Percentiles rank a stretch among this genome's conserved stretches.
phyloP scores from a whole-genome alignment of 2,113 vertebrate species.

The Menidia beryllina region DNA sequence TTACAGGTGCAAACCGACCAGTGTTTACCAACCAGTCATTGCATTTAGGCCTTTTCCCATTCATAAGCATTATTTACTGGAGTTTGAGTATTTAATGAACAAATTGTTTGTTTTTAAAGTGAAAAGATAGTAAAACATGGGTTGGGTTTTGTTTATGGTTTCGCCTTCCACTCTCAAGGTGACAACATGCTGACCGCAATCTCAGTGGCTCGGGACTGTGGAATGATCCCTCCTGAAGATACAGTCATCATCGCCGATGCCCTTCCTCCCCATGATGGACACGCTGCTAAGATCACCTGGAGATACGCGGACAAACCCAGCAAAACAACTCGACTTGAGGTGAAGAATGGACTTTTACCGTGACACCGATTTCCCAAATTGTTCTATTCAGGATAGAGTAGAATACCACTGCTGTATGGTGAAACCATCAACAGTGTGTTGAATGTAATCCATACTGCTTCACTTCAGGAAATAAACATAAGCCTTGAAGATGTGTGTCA shows the following conservation, averaged over 20 bases:
- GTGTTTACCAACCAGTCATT: neutral
- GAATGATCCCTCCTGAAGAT: conserved; percentile 96
- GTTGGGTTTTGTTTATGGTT: neutral
- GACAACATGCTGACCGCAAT: conserved; percentile 98
- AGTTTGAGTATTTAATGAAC: too few species aligned
- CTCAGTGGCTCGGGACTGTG: conserved; percentile 97
- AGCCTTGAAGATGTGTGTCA: conserved; percentile 85
- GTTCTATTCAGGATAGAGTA: too few species aligned
- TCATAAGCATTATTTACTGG: too few species aligned
- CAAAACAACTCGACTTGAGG: conserved; percentile 85
- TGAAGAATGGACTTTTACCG: conserved; percentile 67
- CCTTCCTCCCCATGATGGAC: conserved; percentile 91
- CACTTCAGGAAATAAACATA: conserved; percentile 88
- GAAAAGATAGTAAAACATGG: neutral
- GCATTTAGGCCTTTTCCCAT: too few species aligned
- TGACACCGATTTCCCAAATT: too few species aligned
- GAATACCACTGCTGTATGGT: too few species aligned
- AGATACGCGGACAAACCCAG: conserved; percentile 91
- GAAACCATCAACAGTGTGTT: too few species aligned
- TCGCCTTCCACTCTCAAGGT: conserved; percentile 75
- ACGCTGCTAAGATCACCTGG: conserved; percentile 94
- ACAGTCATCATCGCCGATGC: conserved; percentile 96
- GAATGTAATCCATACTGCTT: neutral
- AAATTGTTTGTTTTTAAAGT: neutral
- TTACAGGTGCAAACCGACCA: conserved; percentile 87